Evolutionary conservation across 2,888 invertebrate species (phyloP), one percentile per base, ranked within the genome.

Genomic region (Rhagonycha fulva): DNA sequence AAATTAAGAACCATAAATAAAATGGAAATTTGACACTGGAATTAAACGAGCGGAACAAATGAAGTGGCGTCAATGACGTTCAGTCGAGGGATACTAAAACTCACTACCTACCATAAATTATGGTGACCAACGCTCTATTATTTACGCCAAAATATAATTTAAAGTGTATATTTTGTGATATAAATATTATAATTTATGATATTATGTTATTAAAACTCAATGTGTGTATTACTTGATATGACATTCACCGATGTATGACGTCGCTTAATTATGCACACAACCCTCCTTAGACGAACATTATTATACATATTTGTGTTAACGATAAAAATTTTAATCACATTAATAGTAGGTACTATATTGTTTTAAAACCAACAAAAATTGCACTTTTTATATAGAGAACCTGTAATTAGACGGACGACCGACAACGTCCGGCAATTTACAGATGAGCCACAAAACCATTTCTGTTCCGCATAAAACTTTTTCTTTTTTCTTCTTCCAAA

Each of bases 11-110:
- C 14, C 70, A 74, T 74, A 75, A 75, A 75, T 75, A 70, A 75
- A 68, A 68, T 61, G 75, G 74, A 80, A 80, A 81, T 80, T 80
- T 81, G 79, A 81, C 81, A 80, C 79, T 76, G 77, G 73, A 82
- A 81, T 84, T 85, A 85, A 85, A 84, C 81, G 84, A 85, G 82
- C 86, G 83, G 83, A 82, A 84, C 85, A 85, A 85, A 85, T 85
- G 83, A 84, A 84, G 83, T 81, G 82, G 84, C 83, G 83, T 84
- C 82, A 82, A 83, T 83, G 83, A 80, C 82, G 78, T 82, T 80
- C 81, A 72, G 24, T 66, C n/a, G 63, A 26, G 79, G 82, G 78
- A 78, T 80, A 81, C 85, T 85, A 85, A 85, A 86, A 85, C 23
- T 26, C 12, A 66, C 86, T 84, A 85, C 86, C 84, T 83, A 82